Percentiles rank a stretch among this genome's conserved stretches.
Evolutionary conservation across 2,113 vertebrate genomes (phyloP).

Genomic region (Nesoenas mayeri): DNA sequence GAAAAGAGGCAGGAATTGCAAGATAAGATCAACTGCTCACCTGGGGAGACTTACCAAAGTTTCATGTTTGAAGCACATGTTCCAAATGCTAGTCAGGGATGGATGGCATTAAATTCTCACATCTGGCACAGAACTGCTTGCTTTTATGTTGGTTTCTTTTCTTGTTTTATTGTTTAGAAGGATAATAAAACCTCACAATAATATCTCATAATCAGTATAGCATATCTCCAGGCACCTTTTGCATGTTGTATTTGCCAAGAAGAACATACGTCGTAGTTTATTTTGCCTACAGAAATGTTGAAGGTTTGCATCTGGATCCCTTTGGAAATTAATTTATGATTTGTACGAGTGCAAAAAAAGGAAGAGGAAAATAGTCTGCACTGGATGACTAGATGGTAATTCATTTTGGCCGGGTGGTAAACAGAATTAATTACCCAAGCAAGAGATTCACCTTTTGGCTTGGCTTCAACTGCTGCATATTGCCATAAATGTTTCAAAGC

Average conservation of each 20-base stretch:
- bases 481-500: background rate
- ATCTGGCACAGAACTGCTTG: slow-evolving; percentile 71
- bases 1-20: slow-evolving; percentile 55
- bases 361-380: background rate
- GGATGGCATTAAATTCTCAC: slow-evolving; percentile 66
- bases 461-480: background rate
- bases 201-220: slow-evolving; percentile 74
- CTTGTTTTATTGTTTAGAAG: slow-evolving; percentile 71
- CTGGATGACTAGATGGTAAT: background rate
- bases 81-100: slow-evolving; percentile 66
- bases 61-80: slow-evolving; percentile 74
- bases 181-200: slow-evolving; percentile 76
- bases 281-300: slow-evolving; percentile 44
- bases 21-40: slow-evolving; percentile 71
- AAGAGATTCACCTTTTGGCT: background rate
- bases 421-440: slow-evolving; percentile 26
- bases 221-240: slow-evolving; percentile 70
- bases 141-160: slow-evolving; percentile 74
- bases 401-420: slow-evolving; percentile 4
- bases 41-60: slow-evolving; percentile 66
- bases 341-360: background rate
- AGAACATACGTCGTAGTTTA: slow-evolving; percentile 31
- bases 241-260: slow-evolving; percentile 28
- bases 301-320: slow-evolving; percentile 36
- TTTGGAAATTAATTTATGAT: slow-evolving; percentile 40